Evolutionary conservation across 2,888 invertebrate species (phyloP).

Genomic region (Eristalis intricaria): DNA sequence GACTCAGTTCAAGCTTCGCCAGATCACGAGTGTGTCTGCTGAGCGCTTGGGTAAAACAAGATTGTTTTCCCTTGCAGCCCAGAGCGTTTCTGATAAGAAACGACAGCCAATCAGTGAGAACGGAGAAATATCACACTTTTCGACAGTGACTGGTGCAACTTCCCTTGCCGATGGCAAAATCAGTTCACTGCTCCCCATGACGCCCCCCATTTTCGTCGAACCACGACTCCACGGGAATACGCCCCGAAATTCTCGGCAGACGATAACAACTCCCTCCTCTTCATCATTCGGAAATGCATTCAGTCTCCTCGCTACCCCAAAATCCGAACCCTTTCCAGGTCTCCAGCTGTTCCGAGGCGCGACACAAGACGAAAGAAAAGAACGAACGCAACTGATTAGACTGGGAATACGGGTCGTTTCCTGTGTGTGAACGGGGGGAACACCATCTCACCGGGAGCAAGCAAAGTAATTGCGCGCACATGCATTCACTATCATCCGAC

Average conservation of each 20-base stretch:
- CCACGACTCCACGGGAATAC: not conserved
- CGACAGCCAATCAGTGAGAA: not conserved
- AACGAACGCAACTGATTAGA: slow-evolving; percentile 33
- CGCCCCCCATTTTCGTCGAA: slow-evolving; percentile 15
- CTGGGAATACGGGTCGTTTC: slow-evolving; percentile 56
- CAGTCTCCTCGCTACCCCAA: slow-evolving; percentile 3
- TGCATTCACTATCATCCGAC: slow-evolving; percentile 9
- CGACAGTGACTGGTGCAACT: not conserved
- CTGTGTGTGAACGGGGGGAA: not conserved
- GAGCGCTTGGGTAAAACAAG: not conserved
- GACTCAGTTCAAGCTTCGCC: not conserved
- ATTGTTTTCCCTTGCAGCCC: not conserved
- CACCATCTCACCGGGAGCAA: not conserved
- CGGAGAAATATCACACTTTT: not conserved
- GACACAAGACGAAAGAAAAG: not conserved
- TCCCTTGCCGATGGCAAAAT: slow-evolving; percentile 1
- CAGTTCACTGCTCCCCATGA: slow-evolving; percentile 44
- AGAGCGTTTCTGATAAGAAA: not conserved
- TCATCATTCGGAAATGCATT: slow-evolving; percentile 38
- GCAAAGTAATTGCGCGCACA: slow-evolving; percentile 38
- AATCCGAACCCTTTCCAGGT: not conserved
- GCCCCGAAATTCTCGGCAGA: slow-evolving; percentile 24
- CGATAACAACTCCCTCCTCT: slow-evolving; percentile 4
- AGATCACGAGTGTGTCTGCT: too few relatives aligned
- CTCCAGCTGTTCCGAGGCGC: slow-evolving; percentile 5